Conservation (phyloP, 2,113 vertebrate species). For the Tapirus terrestris region DNA sequence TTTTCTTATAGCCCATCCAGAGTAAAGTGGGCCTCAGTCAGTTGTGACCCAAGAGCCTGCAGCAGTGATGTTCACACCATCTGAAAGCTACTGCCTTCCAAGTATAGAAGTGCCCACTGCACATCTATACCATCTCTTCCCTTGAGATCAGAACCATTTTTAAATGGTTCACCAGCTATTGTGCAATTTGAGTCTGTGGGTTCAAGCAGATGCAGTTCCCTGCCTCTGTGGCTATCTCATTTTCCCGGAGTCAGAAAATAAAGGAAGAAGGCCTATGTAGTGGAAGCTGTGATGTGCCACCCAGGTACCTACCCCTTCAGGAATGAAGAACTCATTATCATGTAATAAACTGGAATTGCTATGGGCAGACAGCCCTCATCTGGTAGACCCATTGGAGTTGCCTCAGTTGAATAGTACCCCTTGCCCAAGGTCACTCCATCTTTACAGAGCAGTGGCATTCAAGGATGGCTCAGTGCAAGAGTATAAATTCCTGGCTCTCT, state of each 20-base stretch:
- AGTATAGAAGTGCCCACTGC: rapidly evolving
- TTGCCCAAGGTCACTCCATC: not conserved
- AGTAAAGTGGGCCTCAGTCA: not conserved
- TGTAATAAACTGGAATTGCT: not conserved
- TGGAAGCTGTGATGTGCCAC: not conserved
- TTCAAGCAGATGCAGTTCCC: rapidly evolving
- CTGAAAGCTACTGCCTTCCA: not conserved
- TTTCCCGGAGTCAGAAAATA: not conserved
- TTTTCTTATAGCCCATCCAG: not conserved
- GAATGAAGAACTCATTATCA: not conserved
- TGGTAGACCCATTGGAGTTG: not conserved
- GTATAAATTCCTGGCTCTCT: not conserved
- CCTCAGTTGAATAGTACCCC: not conserved
- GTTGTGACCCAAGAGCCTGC: not conserved
- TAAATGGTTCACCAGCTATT: not conserved
- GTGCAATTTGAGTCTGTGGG: not conserved
- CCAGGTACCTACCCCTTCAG: rapidly evolving
- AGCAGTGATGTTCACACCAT: not conserved
- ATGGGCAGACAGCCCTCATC: rapidly evolving
- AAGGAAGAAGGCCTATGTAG: not conserved
- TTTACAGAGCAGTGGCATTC: not conserved
- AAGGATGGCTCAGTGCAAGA: rapidly evolving
- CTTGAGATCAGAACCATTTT: not conserved
- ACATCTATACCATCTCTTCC: not conserved
- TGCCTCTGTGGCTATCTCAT: not conserved